phyloP scores from a whole-genome alignment of 2,113 vertebrate species.

The Charina bottae region DNA sequence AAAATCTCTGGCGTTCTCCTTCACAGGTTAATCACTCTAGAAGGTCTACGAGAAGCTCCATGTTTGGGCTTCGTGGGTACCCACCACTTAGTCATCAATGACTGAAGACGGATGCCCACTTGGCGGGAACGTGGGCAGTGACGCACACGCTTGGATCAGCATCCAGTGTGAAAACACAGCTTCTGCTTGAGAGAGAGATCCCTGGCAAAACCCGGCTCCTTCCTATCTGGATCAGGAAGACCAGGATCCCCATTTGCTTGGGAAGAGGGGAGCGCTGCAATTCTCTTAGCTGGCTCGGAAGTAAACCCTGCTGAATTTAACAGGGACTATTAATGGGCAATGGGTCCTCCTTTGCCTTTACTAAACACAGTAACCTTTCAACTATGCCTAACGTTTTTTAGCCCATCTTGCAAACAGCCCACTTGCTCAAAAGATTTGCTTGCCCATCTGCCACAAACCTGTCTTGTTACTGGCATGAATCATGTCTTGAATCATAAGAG shows the following conservation, averaged over 20 bases:
- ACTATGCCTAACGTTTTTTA: not conserved
- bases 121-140: not conserved
- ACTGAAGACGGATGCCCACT: not conserved
- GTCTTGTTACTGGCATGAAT: not conserved
- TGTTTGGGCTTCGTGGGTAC: not conserved
- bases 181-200: not conserved
- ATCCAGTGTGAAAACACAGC: not conserved
- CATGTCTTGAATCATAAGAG: not conserved
- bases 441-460: not conserved
- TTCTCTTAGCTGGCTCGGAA: not conserved
- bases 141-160: not conserved
- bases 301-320: not conserved
- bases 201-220: not conserved
- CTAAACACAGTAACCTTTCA: not conserved
- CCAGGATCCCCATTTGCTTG: not conserved
- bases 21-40: not conserved
- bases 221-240: not conserved
- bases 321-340: not conserved
- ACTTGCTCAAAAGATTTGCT: not conserved
- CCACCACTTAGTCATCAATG: not conserved
- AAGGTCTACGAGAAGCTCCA: not conserved
- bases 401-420: no score
- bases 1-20: not conserved
- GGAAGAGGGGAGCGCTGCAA: no score
- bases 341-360: not conserved